phyloP scores from a whole-genome alignment of 1,140 invertebrate genomes.

The Daktulosphaira vitifoliae region DNA sequence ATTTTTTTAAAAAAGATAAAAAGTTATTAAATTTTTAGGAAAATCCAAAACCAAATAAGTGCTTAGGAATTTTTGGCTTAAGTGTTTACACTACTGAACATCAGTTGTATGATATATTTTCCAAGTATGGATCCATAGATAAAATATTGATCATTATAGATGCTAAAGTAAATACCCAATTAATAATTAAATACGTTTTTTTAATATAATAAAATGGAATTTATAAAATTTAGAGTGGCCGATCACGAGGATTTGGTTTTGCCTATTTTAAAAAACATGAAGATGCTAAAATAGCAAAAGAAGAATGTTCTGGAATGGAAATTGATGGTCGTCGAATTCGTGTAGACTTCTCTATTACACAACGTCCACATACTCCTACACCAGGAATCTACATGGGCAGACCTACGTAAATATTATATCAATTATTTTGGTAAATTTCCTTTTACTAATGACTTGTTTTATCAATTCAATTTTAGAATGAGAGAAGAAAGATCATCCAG shows the following conservation, averaged over 20 bases:
- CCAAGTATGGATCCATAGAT: slow-evolving; percentile 83
- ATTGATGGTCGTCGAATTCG: slow-evolving; percentile 87
- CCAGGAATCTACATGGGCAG: slow-evolving; percentile 97
- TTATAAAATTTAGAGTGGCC: slow-evolving; percentile 56
- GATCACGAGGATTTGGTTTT: slow-evolving; percentile 94
- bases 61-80: slow-evolving; percentile 89
- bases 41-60: slow-evolving; percentile 77
- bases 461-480: background rate
- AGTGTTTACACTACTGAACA: slow-evolving; percentile 87
- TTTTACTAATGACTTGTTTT: background rate
- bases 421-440: background rate
- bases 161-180: slow-evolving; percentile 71
- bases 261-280: slow-evolving; percentile 85
- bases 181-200: too few relatives aligned
- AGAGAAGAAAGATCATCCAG: slow-evolving; percentile 1
- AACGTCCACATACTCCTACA: slow-evolving; percentile 92
- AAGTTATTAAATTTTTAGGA: slow-evolving; percentile 46
- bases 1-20: too few relatives aligned
- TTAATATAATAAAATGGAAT: too few relatives aligned
- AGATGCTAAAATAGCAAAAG: slow-evolving; percentile 89
- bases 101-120: slow-evolving; percentile 87
- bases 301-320: slow-evolving; percentile 85
- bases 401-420: slow-evolving; percentile 57
- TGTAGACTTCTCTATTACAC: slow-evolving; percentile 96
- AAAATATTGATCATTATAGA: slow-evolving; percentile 93